phyloP scores from a whole-genome alignment of 2,797 vertebrate genomes.

The Acrossocheilus wenchowensis region DNA sequence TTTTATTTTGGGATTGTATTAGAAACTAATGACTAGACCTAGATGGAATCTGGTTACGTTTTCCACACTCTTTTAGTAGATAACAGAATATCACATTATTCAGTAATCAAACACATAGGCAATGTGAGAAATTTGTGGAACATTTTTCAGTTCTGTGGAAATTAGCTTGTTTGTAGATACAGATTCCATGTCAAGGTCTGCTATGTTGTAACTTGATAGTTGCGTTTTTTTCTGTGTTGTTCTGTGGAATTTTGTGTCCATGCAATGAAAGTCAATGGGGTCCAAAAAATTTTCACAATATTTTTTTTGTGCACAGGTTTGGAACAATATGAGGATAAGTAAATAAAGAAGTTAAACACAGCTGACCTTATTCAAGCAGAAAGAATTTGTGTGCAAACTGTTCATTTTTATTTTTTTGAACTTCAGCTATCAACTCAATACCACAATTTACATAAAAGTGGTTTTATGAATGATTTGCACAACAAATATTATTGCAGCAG shows the following conservation, averaged over 20 bases:
- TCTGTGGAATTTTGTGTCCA: background rate
- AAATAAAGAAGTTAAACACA: background rate
- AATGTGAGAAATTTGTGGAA: background rate
- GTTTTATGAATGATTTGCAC: background rate
- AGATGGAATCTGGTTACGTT: background rate
- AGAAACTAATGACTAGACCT: background rate
- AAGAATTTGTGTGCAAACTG: background rate
- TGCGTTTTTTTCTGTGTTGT: background rate
- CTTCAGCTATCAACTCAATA: background rate
- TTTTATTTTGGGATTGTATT: constrained; percentile 3
- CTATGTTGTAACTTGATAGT: background rate
- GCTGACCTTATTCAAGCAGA: background rate
- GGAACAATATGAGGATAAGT: background rate
- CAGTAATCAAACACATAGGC: background rate
- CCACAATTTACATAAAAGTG: background rate
- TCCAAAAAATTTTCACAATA: background rate
- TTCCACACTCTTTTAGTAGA: background rate
- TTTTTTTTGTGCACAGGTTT: background rate
- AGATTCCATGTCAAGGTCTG: background rate
- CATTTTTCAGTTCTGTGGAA: background rate
- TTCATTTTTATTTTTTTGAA: background rate
- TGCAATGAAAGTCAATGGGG: background rate
- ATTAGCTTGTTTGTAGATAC: background rate
- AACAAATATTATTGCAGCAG: background rate
- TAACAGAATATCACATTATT: background rate